Evolutionary conservation across 64 coral and sea anemone genomes (phyloP), one percentile per base, ranked within the genome.

Genomic region (Pocillopora damicornis): DNA sequence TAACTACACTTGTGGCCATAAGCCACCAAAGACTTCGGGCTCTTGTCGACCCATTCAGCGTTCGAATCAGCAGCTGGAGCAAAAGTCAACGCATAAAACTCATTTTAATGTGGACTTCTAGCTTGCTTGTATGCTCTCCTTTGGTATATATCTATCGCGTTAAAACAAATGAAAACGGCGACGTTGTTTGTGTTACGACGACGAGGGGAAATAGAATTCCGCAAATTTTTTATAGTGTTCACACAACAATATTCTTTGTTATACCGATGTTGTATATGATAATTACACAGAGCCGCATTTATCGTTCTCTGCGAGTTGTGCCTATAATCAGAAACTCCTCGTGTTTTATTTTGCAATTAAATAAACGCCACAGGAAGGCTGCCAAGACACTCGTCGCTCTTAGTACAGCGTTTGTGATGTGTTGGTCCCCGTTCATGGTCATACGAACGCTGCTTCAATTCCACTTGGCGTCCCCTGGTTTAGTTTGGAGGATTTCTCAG

Each of bases 1-100:
- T 90, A 3, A 35, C 61, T 0, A 90, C 71, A 17, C 78, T 90
- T 75, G 78, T 90, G 15, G n/a, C 83, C 2, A 83, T 90, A 36
- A 81, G 88, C 9, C 7, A 73, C 25, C 65, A 90, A 75, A 35
- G 88, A n/a, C n/a, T 35, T 10, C 75, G 26, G 25, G 88, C 88
- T 0, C 42, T 90, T 15, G 75, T 16, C 1, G 58, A 63, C 23
- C 88, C 78, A 0, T 75, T 90, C 36, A 75, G 38, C 20, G 36
- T 35, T 9, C 38, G 81, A 38, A 45, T 37, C 14, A 42, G 74
- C 15, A 76, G 36, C 13, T 76, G 74, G 34, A 30, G 9, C 35
- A 2, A 18, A 20, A 76, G 15, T 13, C 11, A 76, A 76, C 37
- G 16, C 37, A 37, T 14, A 16, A 37, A 76, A 76, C 30, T 76